Base-by-base conservation (phyloP, 2,113 vertebrate genomes). In the Podarcis muralis region DNA sequence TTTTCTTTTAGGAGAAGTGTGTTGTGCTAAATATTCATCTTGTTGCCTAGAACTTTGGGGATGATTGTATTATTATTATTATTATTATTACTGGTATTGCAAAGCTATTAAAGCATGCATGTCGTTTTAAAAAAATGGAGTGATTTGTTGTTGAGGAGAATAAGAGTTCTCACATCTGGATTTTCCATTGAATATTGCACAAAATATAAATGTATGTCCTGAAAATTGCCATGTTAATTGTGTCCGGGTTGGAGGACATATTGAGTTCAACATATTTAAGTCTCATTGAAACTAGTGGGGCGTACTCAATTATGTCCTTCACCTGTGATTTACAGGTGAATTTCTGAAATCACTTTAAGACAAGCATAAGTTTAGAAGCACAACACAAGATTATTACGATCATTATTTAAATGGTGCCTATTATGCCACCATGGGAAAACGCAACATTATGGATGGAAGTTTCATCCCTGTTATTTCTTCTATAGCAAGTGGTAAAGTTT, bases 281-380 rank as follows among this genome's bases (percentile, higher is more conserved):
- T 75, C 48, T 85, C 32, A 40, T 22, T 65, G 74, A 65, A 77
- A 66, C 59, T 66, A n/a, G 8, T 78, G 18, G 18, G 37, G 11
- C 48, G 8, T 48, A 32, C 32, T 37, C 68, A 40, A n/a, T 30
- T 48, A 32, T 78, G n/a, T 88, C n/a, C 72, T 27, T 87, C 84
- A 85, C 90, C 76, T 88, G 83, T 4, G 66, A 85, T 75, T 90
- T 92, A 90, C 89, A 81, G 90, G 27, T 93, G 68, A 32, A 93
- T 89, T 91, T 91, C 85, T 90, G 84, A 87, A 89, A 84, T 65
- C 75, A 75, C 69, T 4, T 5, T 81, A 30, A 87, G 65, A 89
- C 84, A 35, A 53, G n/a, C 32, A 6, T 32, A 37, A 77, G 85
- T 87, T 91, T 92, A 92, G 81, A 84, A 92, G 75, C 89, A 86